phyloP scores from a whole-genome alignment of 2,888 invertebrate species.

The Drosophila austrosaltans region DNA sequence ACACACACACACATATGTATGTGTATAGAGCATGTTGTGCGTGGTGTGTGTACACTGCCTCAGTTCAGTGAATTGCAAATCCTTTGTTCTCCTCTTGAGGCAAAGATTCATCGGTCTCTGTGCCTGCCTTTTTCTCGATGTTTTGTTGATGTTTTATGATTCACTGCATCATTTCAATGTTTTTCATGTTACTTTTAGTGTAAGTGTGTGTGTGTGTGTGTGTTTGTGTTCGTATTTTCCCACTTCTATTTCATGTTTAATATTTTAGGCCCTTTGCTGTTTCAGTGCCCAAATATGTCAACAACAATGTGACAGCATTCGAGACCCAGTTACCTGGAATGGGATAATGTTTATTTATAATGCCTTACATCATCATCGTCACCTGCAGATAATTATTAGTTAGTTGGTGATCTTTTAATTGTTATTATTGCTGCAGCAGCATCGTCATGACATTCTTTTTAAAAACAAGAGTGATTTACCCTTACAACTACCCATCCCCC shows the following conservation, averaged over 20 bases:
- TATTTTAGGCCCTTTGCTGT: constrained; percentile 1
- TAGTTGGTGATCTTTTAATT: constrained; percentile 37
- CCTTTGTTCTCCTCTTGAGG: constrained; percentile 49
- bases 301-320: constrained; percentile 3
- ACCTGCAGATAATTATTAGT: constrained; percentile 7
- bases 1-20: no score
- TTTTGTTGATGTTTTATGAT: constrained; percentile 11
- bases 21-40: neutral
- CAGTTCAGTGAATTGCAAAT: constrained; percentile 52
- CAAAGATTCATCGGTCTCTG: neutral
- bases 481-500: constrained; percentile 9
- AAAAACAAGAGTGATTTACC: constrained; percentile 49
- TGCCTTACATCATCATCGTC: constrained; percentile 44
- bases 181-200: neutral
- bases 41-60: constrained; percentile 20
- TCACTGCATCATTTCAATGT: constrained; percentile 15
- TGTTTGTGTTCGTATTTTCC: neutral
- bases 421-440: constrained; percentile 36
- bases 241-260: neutral
- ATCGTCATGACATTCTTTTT: constrained; percentile 39
- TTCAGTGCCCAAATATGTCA: constrained; percentile 27
- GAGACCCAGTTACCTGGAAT: constrained; percentile 20
- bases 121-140: neutral
- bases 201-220: neutral
- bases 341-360: constrained; percentile 54